Evolutionary conservation across 2,797 vertebrate genomes (phyloP), one percentile per base, ranked within the genome.

Genomic region (Pantherophis alleghaniensis): DNA sequence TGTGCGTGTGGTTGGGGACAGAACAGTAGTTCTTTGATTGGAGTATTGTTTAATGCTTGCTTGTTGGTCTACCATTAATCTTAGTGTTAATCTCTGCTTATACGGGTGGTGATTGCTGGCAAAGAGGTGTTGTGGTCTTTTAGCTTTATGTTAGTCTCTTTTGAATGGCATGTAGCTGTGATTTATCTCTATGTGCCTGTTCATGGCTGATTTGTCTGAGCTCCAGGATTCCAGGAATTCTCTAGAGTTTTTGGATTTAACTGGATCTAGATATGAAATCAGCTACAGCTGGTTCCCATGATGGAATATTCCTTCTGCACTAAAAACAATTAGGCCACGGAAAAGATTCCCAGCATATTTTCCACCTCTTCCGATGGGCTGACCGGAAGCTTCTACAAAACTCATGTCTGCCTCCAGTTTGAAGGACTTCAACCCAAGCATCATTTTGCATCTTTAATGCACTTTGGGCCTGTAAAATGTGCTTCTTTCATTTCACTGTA

Each of bases 401-500:
- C 74, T 24, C 74, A 57, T 59, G 14, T 12, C 3, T 32, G 26
- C 61, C 18, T 5, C 28, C 26, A 3, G 10, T 79, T 24, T 53
- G 55, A 88, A 89, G 7, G 87, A 91, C 26, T 37, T 13, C 3
- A 0, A 0, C 5, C 32, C 57, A 14, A 7, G 87, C 87, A 42
- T 88, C 56, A 2, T 16, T 42, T 88, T 88, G 12, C n/a, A 24
- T 83, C 37, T 47, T 83, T 24, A 83, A 47, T 24, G 74, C 37
- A 47, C 20, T 47, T 83, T 11, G 14, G 26, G 16, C n/a, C 74
- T 89, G 20, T 22, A 83, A 0, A 2, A 5, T 83, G n/a, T 10
- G 7, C 90, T 92, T n/a, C 5, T 74, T 94, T 94, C 94, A 69
- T 51, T 92, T 55, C 74, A 2, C 88, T 63, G n/a, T 96, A 99